Conservation (phyloP, 2,888 invertebrate genomes). For the Oconnorella tubifera region DNA sequence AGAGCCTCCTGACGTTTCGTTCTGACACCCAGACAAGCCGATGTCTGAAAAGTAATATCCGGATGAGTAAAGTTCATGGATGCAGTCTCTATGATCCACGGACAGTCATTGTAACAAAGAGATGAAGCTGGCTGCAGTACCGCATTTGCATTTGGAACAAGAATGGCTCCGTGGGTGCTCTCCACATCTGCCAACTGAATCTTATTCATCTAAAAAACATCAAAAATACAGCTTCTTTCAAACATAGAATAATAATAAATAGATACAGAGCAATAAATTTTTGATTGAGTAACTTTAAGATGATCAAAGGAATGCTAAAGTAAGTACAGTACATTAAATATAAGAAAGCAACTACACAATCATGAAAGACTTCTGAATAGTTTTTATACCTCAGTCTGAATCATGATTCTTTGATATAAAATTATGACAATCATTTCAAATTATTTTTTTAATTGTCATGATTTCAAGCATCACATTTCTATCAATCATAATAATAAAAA, state of each 20-base stretch:
- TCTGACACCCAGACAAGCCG: constrained; percentile 35
- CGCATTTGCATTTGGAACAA: constrained; percentile 38
- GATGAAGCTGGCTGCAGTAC: constrained; percentile 32
- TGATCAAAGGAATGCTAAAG: no score
- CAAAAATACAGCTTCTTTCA: no score
- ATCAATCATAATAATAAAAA: background rate
- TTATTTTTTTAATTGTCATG: background rate
- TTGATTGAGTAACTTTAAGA: no score
- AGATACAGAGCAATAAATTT: no score
- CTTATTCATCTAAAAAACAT: background rate
- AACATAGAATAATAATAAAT: no score
- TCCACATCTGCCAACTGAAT: constrained; percentile 17
- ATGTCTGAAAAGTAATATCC: constrained; percentile 36
- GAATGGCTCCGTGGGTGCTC: constrained; percentile 28
- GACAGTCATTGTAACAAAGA: constrained; percentile 43
- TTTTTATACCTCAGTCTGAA: no score
- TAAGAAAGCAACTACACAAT: no score
- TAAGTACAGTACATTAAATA: no score
- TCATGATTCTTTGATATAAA: no score
- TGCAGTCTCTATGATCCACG: constrained; percentile 29
- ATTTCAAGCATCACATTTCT: background rate
- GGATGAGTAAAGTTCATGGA: constrained; percentile 32
- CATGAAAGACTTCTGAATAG: no score
- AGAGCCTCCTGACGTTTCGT: constrained; percentile 32
- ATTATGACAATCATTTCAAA: no score